A percentile compares a stretch with the other conserved stretches of the same genome.
Conservation (phyloP, 2,888 invertebrate genomes). For the Desoria tigrina region DNA sequence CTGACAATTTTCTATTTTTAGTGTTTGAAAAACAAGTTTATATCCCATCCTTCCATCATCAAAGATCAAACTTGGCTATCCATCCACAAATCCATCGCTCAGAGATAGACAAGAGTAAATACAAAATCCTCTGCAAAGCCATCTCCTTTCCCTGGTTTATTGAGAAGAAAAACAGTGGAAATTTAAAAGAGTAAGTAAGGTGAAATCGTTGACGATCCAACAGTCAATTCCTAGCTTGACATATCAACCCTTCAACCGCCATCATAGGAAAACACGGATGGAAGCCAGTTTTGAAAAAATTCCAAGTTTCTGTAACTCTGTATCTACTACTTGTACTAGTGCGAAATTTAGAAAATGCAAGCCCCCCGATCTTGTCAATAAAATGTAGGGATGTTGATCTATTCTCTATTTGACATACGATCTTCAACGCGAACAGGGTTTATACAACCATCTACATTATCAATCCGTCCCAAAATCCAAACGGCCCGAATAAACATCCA, state of each 20-base stretch:
- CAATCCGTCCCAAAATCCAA: too few relatives aligned
- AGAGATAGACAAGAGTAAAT: conserved; percentile 1
- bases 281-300: conserved; percentile 7
- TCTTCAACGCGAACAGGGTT: too few relatives aligned
- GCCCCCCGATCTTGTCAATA: too few relatives aligned
- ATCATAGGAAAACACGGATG: not conserved
- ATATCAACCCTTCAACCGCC: conserved; percentile 1
- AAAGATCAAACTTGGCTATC: conserved; percentile 8
- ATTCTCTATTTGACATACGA: too few relatives aligned
- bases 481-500: too few relatives aligned
- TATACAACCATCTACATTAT: too few relatives aligned
- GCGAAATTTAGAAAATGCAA: too few relatives aligned
- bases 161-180: not conserved
- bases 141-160: not conserved
- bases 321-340: too few relatives aligned
- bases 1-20: too few relatives aligned
- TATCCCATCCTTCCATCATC: not conserved
- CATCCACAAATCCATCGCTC: conserved; percentile 10
- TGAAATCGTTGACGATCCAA: conserved; percentile 1
- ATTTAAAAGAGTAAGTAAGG: not conserved
- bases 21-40: not conserved
- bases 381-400: too few relatives aligned
- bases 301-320: too few relatives aligned
- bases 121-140: too few relatives aligned
- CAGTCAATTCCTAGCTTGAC: not conserved